These are phyloP conservation scores for Platycheirus albimanus DNA, from an alignment of 2,888 invertebrate genomes.

Conservation along the genomic window DNA sequence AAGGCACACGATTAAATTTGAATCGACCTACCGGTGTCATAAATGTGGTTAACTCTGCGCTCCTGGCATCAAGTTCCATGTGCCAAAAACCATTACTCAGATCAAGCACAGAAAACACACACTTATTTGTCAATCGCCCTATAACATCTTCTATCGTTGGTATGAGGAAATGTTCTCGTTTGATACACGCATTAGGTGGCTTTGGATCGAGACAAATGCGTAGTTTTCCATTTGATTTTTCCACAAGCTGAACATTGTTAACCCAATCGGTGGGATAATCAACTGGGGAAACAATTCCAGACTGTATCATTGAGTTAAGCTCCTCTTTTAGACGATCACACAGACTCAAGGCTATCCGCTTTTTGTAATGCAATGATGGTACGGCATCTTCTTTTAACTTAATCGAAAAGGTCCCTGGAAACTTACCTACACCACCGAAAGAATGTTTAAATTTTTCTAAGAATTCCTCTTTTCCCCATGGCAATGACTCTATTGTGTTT, in stretches of 20 bases:
- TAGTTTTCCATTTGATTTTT: too few relatives aligned
- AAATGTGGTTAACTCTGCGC: constrained; percentile 52
- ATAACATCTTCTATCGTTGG: constrained; percentile 75
- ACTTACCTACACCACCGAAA: constrained; percentile 30
- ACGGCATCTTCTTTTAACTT: constrained; percentile 44
- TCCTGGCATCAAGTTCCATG: too few relatives aligned
- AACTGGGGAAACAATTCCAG: constrained; percentile 61
- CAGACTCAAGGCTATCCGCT: too few relatives aligned
- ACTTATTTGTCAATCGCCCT: constrained; percentile 15
- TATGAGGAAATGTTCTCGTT: too few relatives aligned
- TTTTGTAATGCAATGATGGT: too few relatives aligned
- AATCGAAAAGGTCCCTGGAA: constrained; percentile 26
- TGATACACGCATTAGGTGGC: constrained; percentile 66
- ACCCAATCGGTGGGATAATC: too few relatives aligned
- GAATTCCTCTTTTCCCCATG: constrained; percentile 1
- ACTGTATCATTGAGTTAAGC: too few relatives aligned
- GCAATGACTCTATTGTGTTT: neutral
- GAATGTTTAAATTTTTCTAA: neutral
- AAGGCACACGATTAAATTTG: constrained; percentile 77
- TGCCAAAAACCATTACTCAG: too few relatives aligned
- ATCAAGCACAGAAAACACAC: too few relatives aligned
- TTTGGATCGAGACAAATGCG: constrained; percentile 77
- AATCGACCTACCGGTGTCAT: constrained; percentile 62
- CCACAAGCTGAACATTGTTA: too few relatives aligned
- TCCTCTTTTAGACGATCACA: too few relatives aligned